Evolutionary conservation across 2,797 vertebrate species (phyloP).

Genomic region (Nasua narica): DNA sequence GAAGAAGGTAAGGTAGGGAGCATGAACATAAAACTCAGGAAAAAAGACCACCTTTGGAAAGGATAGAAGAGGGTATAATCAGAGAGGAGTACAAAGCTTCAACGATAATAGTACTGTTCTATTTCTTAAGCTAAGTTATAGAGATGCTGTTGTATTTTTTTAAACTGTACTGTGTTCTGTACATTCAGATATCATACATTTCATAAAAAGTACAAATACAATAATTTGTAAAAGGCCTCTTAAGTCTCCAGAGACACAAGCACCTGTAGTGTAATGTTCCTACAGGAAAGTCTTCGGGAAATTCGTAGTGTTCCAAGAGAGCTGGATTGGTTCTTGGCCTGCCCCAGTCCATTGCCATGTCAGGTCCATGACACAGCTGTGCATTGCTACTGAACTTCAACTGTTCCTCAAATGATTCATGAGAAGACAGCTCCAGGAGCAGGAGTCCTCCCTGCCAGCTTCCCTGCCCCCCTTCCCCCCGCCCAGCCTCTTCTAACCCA

Average conservation of each 20-base stretch:
- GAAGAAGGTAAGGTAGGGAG: background rate
- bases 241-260: background rate
- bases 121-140: background rate
- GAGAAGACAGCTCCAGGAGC: background rate
- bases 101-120: background rate
- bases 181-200: background rate
- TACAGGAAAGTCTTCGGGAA: background rate
- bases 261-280: background rate
- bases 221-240: background rate
- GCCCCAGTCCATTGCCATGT: background rate
- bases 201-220: background rate
- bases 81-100: background rate
- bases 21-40: background rate
- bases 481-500: no score
- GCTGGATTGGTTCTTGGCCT: background rate
- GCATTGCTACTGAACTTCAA: accelerated
- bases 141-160: background rate
- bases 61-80: background rate
- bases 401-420: background rate
- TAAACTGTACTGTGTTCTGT: background rate
- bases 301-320: background rate
- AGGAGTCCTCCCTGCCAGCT: background rate
- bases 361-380: background rate
- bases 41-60: background rate
- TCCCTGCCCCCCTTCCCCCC: no score